Percentiles rank a stretch among this genome's conserved stretches.
phyloP scores from a whole-genome alignment of 2,797 vertebrate genomes.

The Discoglossus pictus region DNA sequence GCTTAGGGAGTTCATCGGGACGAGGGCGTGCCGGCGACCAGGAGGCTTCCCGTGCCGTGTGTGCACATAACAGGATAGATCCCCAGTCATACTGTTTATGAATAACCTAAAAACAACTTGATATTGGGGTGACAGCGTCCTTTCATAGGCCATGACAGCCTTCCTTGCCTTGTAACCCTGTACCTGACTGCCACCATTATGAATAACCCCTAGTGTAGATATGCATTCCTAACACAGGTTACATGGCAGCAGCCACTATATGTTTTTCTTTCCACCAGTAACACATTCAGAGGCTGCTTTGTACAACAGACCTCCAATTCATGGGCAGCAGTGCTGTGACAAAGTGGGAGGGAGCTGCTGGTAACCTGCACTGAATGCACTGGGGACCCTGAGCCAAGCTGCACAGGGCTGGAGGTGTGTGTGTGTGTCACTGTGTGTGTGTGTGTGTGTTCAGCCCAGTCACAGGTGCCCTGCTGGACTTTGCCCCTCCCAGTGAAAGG shows the following conservation, averaged over 20 bases:
- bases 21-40: too few relatives aligned
- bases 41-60: too few relatives aligned
- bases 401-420: neutral
- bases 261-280: neutral
- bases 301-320: constrained; percentile 26
- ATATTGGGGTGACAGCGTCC: too few relatives aligned
- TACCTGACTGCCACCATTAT: too few relatives aligned
- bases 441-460: neutral
- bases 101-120: too few relatives aligned
- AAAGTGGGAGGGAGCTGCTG: neutral
- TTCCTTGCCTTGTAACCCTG: too few relatives aligned
- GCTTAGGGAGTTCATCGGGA: too few relatives aligned
- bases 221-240: neutral
- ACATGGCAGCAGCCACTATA: neutral
- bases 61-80: too few relatives aligned
- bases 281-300: neutral
- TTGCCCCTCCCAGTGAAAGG: constrained; percentile 20
- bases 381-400: too few relatives aligned
- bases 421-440: neutral
- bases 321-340: constrained; percentile 12
- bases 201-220: too few relatives aligned
- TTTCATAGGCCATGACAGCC: too few relatives aligned
- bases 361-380: neutral
- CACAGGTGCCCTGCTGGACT: constrained; percentile 26
- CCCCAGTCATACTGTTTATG: too few relatives aligned